Evolutionary conservation across 1,140 invertebrate genomes (phyloP).

Genomic region (Heliconius melpomene): DNA sequence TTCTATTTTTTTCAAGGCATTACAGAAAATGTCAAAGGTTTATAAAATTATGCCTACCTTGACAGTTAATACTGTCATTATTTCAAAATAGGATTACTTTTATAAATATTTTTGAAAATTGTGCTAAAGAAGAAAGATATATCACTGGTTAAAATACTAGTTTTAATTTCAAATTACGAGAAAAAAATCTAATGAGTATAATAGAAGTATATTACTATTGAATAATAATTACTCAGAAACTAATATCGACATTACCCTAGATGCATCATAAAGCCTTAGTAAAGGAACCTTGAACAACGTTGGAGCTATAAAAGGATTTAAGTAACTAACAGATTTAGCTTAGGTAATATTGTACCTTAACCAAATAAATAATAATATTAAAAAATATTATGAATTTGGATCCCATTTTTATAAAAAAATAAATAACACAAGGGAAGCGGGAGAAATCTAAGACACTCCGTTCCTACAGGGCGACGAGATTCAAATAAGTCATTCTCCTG

Average conservation of each 20-base stretch:
- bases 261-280: constrained; percentile 2
- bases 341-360: background rate
- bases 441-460: too few species aligned
- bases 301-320: background rate
- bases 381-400: too few species aligned
- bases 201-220: background rate
- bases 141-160: too few species aligned
- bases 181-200: too few species aligned
- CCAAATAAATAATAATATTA: too few species aligned
- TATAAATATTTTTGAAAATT: background rate
- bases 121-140: too few species aligned
- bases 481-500: too few species aligned
- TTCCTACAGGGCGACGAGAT: background rate
- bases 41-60: constrained; percentile 1
- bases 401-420: too few species aligned
- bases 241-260: background rate
- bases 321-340: too few species aligned
- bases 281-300: background rate
- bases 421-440: too few species aligned
- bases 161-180: too few species aligned
- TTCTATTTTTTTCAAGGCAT: constrained; percentile 13
- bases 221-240: background rate
- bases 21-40: constrained; percentile 7
- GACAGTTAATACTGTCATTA: background rate
- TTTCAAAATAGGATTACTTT: background rate